Evolutionary conservation across 2,888 invertebrate genomes (phyloP).

Genomic region (Cabera pusaria): DNA sequence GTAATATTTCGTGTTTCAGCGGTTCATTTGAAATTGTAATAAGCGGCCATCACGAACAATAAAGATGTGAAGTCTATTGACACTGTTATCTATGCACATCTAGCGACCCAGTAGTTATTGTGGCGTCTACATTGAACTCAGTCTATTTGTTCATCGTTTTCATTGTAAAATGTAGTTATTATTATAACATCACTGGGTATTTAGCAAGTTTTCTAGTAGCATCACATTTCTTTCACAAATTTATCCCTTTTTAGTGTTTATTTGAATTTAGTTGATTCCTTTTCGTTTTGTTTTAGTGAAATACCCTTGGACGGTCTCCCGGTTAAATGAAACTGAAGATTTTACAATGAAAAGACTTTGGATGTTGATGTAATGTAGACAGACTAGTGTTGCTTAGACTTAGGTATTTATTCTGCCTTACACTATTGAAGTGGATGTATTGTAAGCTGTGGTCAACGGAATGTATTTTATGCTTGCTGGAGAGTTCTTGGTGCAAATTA

Average conservation of each 20-base stretch:
- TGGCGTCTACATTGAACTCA: constrained; percentile 18
- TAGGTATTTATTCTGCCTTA: constrained; percentile 36
- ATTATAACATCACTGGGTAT: no score
- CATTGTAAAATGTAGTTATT: constrained; percentile 26
- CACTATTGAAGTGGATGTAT: constrained; percentile 28
- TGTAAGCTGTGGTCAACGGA: constrained; percentile 4
- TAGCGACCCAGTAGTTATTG: constrained; percentile 2
- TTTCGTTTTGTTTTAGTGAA: constrained; percentile 33
- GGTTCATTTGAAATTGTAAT: no score
- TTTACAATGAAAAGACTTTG: constrained; percentile 30
- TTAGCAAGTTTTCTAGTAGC: no score
- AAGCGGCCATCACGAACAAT: no score
- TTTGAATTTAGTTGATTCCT: constrained; percentile 6
- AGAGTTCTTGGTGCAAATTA: constrained; percentile 9
- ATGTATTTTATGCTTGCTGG: constrained; percentile 1
- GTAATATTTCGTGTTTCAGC: no score
- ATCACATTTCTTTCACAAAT: constrained; percentile 5
- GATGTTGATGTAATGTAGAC: constrained; percentile 18
- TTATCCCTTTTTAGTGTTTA: no score
- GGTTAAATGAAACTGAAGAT: constrained; percentile 29
- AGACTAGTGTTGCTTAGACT: constrained; percentile 25
- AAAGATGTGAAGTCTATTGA: no score
- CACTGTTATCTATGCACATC: constrained; percentile 8
- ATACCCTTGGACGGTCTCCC: constrained; percentile 29
- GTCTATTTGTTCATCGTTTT: constrained; percentile 17